Base-by-base conservation (phyloP, 2,888 invertebrate species). In the Tenthredo distinguenda region DNA sequence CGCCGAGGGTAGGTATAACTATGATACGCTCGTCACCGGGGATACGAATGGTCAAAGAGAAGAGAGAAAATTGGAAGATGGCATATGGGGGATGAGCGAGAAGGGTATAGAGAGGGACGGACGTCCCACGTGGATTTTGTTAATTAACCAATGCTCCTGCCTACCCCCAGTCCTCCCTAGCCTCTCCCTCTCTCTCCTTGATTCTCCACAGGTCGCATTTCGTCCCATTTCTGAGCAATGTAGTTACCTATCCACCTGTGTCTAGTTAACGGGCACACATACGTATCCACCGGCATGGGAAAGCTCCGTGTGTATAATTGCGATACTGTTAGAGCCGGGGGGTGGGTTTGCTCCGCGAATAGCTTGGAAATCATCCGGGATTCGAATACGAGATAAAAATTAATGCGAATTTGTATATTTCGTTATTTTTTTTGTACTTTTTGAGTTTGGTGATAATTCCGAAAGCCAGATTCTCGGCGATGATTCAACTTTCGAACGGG, bases 1-100 rank as follows among this genome's bases (percentile, higher is more conserved):
- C 31, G 7, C 7, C 68, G 34, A 68, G 68, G 68, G 34, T 34
- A 34, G 31, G 34, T 68, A 34, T 68, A 34, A 34, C 68, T 34
- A 34, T 68, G 34, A 68, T 68, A 68, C 68, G 68, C 68, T 68
- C 68, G 68, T 68, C 84, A 74, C 79, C 65, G 85, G 77, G 84
- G 68, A 37, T 40, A 84, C 37, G 47, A 50, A 83, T 58, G 76
- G 85, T 47, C 76, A 74, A 81, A 86, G 86, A 86, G 84, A 86
- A 84, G 86, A 58, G 85, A 47, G 85, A 81, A 84, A 81, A 72
- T 81, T 81, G 81, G 81, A 62, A 50, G 15, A 62, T 21, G 79
- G 62, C 62, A 40, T 26, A 26, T n/a, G 68, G 68, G 68, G 34
- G 68, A 37, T 43, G 68, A 72, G 71, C 47, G 79, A 50, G 74